Percentiles rank a stretch among this genome's conserved stretches.
Evolutionary conservation across 2,888 invertebrate species (phyloP).

Genomic region (Sarcophaga caerulescens): DNA sequence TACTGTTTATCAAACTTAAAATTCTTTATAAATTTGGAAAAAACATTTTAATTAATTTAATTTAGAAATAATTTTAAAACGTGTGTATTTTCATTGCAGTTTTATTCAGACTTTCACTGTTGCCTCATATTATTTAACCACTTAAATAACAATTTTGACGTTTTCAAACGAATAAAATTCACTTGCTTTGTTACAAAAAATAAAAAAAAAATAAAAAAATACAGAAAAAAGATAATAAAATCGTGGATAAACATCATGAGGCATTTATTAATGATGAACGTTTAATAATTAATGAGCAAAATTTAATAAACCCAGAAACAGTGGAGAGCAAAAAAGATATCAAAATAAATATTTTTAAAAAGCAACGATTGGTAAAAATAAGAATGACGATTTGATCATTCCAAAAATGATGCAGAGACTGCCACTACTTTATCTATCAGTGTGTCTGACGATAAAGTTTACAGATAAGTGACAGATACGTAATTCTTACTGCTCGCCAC

Average conservation of each 20-base stretch:
- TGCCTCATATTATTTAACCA: slow-evolving; percentile 15
- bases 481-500: too few relatives aligned
- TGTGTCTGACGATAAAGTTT: too few relatives aligned
- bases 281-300: slow-evolving; percentile 16
- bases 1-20: too few relatives aligned
- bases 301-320: slow-evolving; percentile 4
- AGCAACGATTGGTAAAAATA: too few relatives aligned
- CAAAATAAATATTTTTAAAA: too few relatives aligned
- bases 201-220: background rate
- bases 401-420: too few relatives aligned
- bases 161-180: slow-evolving; percentile 42
- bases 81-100: too few relatives aligned
- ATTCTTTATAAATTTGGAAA: background rate
- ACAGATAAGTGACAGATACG: too few relatives aligned
- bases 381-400: too few relatives aligned
- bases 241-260: slow-evolving; percentile 10
- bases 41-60: background rate
- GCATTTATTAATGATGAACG: slow-evolving; percentile 11
- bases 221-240: background rate
- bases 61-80: too few relatives aligned
- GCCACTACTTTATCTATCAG: too few relatives aligned
- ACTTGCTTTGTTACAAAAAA: slow-evolving; percentile 43
- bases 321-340: background rate
- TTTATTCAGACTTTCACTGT: background rate
- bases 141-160: slow-evolving; percentile 47